Conservation (phyloP, 2,888 invertebrate species). For the Belgica antarctica region DNA sequence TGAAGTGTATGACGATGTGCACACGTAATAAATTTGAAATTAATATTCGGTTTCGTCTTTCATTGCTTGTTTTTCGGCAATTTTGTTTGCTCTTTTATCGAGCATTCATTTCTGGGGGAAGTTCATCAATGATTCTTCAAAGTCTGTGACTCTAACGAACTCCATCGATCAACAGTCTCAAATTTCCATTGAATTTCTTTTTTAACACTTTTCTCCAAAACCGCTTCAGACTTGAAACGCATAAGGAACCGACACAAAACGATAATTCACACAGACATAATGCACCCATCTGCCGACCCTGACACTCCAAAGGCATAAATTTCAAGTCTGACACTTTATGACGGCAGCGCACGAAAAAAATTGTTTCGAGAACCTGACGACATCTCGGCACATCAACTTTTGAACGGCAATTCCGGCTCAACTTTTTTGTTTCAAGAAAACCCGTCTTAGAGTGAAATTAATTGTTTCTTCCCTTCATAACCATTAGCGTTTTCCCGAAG, state of each 20-base stretch:
- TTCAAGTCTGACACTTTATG: background rate
- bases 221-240: background rate
- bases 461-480: slow-evolving; percentile 14
- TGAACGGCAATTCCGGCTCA: slow-evolving; percentile 34
- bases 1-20: background rate
- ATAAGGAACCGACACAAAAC: too few species aligned
- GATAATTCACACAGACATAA: background rate
- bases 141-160: too few species aligned
- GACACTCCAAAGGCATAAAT: background rate
- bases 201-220: background rate
- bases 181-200: background rate
- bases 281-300: slow-evolving; percentile 9
- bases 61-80: background rate
- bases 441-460: background rate
- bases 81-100: background rate
- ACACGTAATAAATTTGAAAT: slow-evolving; percentile 10
- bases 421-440: background rate
- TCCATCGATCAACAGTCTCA: background rate
- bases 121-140: too few species aligned
- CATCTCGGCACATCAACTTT: slow-evolving; percentile 6
- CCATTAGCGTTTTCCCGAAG: background rate
- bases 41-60: background rate
- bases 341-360: background rate
- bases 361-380: slow-evolving; percentile 25
- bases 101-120: too few species aligned